Conservation (phyloP, 2,797 vertebrate species). For the Bufotes viridis region DNA sequence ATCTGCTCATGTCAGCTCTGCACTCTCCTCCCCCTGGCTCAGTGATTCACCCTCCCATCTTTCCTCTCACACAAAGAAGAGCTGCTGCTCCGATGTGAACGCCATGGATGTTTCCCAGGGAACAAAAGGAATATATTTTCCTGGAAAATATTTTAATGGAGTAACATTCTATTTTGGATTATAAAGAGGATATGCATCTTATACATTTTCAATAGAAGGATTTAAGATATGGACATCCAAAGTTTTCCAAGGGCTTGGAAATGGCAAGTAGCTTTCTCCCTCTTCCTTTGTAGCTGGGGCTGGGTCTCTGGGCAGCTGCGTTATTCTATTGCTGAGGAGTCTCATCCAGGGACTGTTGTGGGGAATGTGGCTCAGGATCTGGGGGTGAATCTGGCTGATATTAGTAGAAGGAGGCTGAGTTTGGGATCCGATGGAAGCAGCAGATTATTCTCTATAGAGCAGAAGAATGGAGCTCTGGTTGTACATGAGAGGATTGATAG, state of each 20-base stretch:
- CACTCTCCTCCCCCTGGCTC: constrained; percentile 67
- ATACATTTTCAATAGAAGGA: constrained; percentile 27
- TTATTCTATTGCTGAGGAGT: constrained; percentile 90
- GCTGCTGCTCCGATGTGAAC: constrained; percentile 67
- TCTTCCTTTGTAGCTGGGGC: constrained; percentile 82
- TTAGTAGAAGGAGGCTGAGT: constrained; percentile 67
- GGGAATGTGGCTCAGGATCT: constrained; percentile 66
- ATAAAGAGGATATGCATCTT: constrained; percentile 2
- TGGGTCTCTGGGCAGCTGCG: constrained; percentile 82
- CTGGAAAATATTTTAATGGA: not conserved
- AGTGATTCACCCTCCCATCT: constrained; percentile 74
- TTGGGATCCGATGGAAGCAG: constrained; percentile 69
- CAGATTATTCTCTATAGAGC: constrained; percentile 71
- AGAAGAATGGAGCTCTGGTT: constrained; percentile 68
- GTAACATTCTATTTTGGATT: not conserved
- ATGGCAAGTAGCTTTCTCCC: constrained; percentile 87
- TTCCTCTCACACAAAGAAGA: constrained; percentile 75
- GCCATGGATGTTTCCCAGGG: constrained; percentile 70
- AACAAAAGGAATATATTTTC: constrained; percentile 1
- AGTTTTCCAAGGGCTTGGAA: constrained; percentile 78
- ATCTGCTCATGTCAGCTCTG: constrained; percentile 19
- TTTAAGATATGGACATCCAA: constrained; percentile 60
- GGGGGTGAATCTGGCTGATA: constrained; percentile 63
- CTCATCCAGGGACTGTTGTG: constrained; percentile 72
- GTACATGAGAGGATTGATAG: constrained; percentile 70